Percentiles rank a stretch among this genome's conserved stretches.
Conservation (phyloP, 2,797 vertebrate genomes). For the Phoebastria nigripes region DNA sequence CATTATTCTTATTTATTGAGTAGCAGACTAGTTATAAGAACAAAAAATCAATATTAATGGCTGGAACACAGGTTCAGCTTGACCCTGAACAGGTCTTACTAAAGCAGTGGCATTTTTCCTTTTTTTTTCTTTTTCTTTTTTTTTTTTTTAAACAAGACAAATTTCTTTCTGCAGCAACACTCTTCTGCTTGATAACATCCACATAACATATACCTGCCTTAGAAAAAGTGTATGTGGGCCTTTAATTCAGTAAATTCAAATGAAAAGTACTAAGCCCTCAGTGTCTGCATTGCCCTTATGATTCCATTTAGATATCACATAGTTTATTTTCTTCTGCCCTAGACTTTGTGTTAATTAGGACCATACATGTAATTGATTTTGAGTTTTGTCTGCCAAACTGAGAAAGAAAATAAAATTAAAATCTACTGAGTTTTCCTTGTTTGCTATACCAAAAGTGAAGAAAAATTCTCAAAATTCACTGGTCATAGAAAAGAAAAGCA, state of each 20-base stretch:
- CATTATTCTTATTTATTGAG: slow-evolving; percentile 5
- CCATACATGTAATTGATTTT: not conserved
- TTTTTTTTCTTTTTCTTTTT: accelerated
- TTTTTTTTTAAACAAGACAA: not conserved
- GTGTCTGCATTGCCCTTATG: not conserved
- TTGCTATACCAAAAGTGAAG: not conserved
- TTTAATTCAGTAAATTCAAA: not conserved
- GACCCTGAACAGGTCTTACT: not conserved
- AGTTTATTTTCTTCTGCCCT: not conserved
- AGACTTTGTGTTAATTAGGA: not conserved
- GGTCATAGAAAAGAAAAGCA: not conserved
- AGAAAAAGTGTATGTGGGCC: not conserved
- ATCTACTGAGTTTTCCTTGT: not conserved
- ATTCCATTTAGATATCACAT: not conserved
- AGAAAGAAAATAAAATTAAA: not conserved
- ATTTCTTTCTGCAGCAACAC: not conserved
- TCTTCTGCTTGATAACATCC: not conserved
- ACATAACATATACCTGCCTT: not conserved
- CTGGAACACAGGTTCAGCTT: not conserved
- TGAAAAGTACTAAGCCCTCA: not conserved
- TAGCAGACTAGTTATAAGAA: not conserved
- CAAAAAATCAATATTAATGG: slow-evolving; percentile 12
- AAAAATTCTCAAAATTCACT: not conserved
- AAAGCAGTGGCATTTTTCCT: not conserved
- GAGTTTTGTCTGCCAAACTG: not conserved